A percentile compares a stretch with the other conserved stretches of the same genome.
These are phyloP conservation scores for Hirtodrosophila trivittata DNA, from an alignment of 2,888 invertebrate species.

Conservation along the genomic window DNA sequence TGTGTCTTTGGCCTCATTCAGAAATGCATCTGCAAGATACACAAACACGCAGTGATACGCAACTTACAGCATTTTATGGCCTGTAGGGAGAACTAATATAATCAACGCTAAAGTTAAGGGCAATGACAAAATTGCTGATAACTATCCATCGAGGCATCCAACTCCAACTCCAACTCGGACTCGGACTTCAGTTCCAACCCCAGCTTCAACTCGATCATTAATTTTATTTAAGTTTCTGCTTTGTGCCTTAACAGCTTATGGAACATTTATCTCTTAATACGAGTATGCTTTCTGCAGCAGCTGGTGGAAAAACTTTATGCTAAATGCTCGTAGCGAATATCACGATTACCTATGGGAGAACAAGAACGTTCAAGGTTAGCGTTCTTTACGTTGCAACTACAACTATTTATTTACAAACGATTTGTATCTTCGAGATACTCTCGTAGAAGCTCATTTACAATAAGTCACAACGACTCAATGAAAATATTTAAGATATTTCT, in stretches of 20 bases:
- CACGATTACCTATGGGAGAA: neutral
- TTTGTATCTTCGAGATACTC: constrained; percentile 29
- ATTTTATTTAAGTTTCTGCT: constrained; percentile 54
- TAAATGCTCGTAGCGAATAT: constrained; percentile 9
- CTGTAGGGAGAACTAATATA: constrained; percentile 40
- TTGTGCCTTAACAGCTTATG: constrained; percentile 24
- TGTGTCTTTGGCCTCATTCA: constrained; percentile 39
- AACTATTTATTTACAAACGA: neutral
- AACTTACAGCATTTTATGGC: constrained; percentile 27
- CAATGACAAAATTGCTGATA: constrained; percentile 78
- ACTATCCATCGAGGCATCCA: constrained; percentile 46
- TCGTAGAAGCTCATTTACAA: constrained; percentile 18
- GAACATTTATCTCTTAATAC: constrained; percentile 16
- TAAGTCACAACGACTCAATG: neutral
- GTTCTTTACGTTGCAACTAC: constrained; percentile 1
- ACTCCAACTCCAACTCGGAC: constrained; percentile 4
- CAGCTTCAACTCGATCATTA: constrained; percentile 59
- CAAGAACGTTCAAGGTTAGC: constrained; percentile 1
- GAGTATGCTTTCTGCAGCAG: constrained; percentile 14
- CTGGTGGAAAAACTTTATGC: constrained; percentile 40
- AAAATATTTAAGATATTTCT: constrained; percentile 26
- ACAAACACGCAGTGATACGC: constrained; percentile 23
- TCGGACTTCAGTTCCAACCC: neutral
- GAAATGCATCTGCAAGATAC: constrained; percentile 71
- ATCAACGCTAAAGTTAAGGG: constrained; percentile 69